Evolutionary conservation across 2,888 invertebrate genomes (phyloP).

Genomic region (Pandemis corylana): DNA sequence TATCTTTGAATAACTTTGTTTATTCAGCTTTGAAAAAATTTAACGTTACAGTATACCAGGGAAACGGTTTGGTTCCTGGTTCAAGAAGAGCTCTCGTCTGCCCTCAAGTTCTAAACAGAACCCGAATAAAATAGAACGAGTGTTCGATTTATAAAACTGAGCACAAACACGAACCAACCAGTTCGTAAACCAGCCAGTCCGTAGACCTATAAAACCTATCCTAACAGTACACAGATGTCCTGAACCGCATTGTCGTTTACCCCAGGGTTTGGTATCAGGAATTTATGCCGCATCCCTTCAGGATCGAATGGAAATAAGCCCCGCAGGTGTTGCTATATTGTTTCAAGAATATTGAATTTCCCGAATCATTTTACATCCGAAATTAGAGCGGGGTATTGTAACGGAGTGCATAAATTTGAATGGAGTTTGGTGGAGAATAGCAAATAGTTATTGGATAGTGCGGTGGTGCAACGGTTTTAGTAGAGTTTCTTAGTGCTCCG

Average conservation of each 20-base stretch:
- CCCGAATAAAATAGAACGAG: too few relatives aligned
- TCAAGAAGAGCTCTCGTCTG: too few relatives aligned
- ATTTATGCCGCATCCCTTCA: slow-evolving; percentile 35
- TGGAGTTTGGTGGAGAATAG: slow-evolving; percentile 31
- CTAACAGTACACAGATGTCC: too few relatives aligned
- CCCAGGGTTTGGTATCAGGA: slow-evolving; percentile 6
- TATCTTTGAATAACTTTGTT: too few relatives aligned
- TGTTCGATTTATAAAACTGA: too few relatives aligned
- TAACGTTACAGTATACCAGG: too few relatives aligned
- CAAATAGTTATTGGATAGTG: slow-evolving; percentile 31
- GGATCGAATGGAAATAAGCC: slow-evolving; percentile 39
- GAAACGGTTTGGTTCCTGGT: too few relatives aligned
- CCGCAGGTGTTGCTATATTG: slow-evolving; percentile 42
- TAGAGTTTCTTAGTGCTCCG: background rate
- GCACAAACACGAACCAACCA: too few relatives aligned
- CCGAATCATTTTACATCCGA: slow-evolving; percentile 42
- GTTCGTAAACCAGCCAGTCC: too few relatives aligned
- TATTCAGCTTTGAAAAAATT: too few relatives aligned
- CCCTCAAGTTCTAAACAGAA: too few relatives aligned
- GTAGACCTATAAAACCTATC: too few relatives aligned
- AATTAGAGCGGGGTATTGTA: slow-evolving; percentile 40
- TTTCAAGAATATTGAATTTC: slow-evolving; percentile 43
- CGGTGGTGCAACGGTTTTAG: slow-evolving; percentile 3
- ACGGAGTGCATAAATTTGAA: slow-evolving; percentile 41
- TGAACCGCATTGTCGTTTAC: background rate